These are phyloP conservation scores for Belgica antarctica DNA, from an alignment of 2,888 invertebrate genomes.

Conservation along the genomic window DNA sequence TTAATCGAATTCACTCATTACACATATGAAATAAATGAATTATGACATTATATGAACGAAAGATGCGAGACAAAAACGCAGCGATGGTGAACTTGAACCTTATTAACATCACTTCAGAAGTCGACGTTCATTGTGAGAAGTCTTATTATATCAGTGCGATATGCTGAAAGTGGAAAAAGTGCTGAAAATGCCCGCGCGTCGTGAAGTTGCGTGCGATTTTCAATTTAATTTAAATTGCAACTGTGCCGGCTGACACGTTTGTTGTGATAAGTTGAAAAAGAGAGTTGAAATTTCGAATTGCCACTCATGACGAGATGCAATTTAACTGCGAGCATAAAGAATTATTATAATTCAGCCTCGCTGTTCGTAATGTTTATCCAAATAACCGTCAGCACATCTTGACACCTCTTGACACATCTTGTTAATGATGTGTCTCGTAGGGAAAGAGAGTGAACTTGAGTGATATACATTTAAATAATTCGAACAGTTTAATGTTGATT, in stretches of 20 bases:
- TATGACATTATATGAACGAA: slow-evolving; percentile 30
- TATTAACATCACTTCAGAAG: slow-evolving; percentile 28
- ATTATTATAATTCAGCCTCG: background rate
- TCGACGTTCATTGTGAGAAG: slow-evolving; percentile 17
- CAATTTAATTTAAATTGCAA: slow-evolving; percentile 15
- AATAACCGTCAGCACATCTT: slow-evolving; percentile 32
- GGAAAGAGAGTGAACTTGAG: background rate
- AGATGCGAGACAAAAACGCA: background rate
- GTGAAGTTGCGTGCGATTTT: background rate
- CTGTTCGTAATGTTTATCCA: slow-evolving; percentile 8
- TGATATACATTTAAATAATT: background rate
- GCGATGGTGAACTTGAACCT: slow-evolving; percentile 35
- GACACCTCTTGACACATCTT: slow-evolving; percentile 5
- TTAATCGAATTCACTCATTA: slow-evolving; percentile 26
- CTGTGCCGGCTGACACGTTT: background rate
- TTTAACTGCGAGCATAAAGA: background rate
- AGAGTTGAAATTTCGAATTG: too few relatives aligned
- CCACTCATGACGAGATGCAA: background rate
- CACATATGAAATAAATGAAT: slow-evolving; percentile 27
- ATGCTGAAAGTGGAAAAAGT: background rate
- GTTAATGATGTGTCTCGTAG: slow-evolving; percentile 20
- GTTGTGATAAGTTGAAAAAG: background rate
- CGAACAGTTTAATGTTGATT: background rate
- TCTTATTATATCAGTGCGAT: slow-evolving; percentile 37
- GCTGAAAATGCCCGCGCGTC: background rate